Percentiles rank a stretch among this genome's conserved stretches.
phyloP scores from a whole-genome alignment of 2,797 vertebrate species.

The Enoplosus armatus region DNA sequence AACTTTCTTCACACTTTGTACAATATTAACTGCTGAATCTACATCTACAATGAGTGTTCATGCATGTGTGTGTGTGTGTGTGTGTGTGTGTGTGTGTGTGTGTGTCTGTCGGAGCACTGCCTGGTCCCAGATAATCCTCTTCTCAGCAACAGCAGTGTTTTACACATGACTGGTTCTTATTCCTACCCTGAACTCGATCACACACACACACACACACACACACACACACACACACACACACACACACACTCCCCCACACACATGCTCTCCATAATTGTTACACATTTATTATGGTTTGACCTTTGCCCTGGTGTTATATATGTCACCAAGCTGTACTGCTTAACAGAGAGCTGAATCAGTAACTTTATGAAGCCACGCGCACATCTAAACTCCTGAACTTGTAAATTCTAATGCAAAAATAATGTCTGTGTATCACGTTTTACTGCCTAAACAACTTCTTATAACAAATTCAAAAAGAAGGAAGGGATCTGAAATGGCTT shows the following conservation, averaged over 20 bases:
- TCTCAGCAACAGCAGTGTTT: conserved; percentile 61
- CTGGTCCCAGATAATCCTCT: conserved; percentile 74
- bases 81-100: conserved; percentile 34
- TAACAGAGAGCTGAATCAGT: conserved; percentile 61
- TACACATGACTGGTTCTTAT: conserved; percentile 71
- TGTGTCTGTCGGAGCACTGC: conserved; percentile 40
- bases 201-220: conserved; percentile 24
- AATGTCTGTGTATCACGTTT: not conserved
- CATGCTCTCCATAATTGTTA: conserved; percentile 40
- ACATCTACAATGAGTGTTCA: not conserved
- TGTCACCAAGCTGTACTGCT: conserved; percentile 16
- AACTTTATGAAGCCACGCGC: conserved; percentile 40
- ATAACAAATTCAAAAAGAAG: not conserved
- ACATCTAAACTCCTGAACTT: not conserved
- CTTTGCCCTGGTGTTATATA: conserved; percentile 63
- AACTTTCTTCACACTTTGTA: conserved; percentile 58
- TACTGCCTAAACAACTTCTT: not conserved
- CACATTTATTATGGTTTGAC: conserved; percentile 69
- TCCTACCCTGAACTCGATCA: conserved; percentile 21
- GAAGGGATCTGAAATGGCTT: not conserved
- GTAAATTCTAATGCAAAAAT: not conserved
- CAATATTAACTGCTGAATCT: conserved; percentile 70
- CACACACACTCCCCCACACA: not conserved
- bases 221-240: conserved; percentile 16
- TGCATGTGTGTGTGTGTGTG: conserved; percentile 33